A percentile compares a stretch with the other conserved stretches of the same genome.
Conservation (phyloP, 2,797 vertebrate species). For the Loris lydekkerianus region DNA sequence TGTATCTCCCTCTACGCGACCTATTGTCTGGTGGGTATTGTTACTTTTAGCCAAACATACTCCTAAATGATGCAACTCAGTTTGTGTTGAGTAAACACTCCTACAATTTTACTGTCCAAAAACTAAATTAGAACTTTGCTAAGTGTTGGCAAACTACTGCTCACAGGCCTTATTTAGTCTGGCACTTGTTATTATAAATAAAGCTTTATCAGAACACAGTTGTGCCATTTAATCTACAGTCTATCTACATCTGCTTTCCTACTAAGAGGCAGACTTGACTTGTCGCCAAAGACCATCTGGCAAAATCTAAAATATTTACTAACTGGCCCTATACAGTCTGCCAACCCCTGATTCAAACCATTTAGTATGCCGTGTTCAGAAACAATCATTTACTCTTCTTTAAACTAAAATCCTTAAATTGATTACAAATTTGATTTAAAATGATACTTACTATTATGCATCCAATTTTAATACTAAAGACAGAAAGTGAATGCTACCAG, state of each 20-base stretch:
- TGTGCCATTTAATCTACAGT: constrained; percentile 26
- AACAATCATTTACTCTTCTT: constrained; percentile 16
- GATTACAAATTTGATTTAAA: constrained; percentile 47
- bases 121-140: background rate
- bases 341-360: background rate
- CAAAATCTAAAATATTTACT: constrained; percentile 62
- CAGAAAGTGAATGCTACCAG: background rate
- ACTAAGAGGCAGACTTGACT: background rate
- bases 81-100: constrained; percentile 12
- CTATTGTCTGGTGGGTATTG: background rate
- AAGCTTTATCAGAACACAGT: constrained; percentile 50
- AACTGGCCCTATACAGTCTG: background rate
- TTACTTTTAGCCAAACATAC: background rate
- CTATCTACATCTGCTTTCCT: background rate
- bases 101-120: constrained; percentile 32
- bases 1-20: background rate
- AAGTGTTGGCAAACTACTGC: background rate
- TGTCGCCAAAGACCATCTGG: constrained; percentile 16
- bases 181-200: background rate
- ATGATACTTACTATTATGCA: background rate
- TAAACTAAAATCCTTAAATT: constrained; percentile 27
- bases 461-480: constrained; percentile 27
- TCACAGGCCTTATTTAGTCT: background rate
- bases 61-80: background rate
- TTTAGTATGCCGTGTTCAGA: background rate